Percentiles rank a stretch among this genome's conserved stretches.
These are phyloP conservation scores for Drosophila kepulauana DNA, from an alignment of 1,140 invertebrate species.

Conservation along the genomic window DNA sequence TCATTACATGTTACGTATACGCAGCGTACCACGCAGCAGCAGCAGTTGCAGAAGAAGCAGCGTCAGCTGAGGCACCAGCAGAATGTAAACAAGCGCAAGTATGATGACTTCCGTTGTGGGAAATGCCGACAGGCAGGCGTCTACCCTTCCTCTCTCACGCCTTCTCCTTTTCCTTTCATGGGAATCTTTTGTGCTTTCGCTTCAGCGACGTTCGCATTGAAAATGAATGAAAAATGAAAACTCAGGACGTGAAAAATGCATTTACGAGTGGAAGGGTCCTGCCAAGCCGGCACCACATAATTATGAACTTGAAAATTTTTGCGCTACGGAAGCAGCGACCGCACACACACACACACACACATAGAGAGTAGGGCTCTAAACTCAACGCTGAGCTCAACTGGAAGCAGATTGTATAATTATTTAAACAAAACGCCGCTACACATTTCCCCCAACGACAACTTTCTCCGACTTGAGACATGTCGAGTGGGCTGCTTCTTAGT, in stretches of 20 bases:
- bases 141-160: not conserved
- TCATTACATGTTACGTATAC: constrained; percentile 78
- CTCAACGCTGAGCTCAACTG: constrained; percentile 4
- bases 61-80: constrained; percentile 23
- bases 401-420: constrained; percentile 72
- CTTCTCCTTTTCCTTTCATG: not conserved
- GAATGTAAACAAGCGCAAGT: constrained; percentile 64
- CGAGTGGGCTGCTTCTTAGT: constrained; percentile 52
- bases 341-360: no score
- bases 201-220: constrained; percentile 58
- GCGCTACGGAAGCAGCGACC: constrained; percentile 27
- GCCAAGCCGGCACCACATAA: constrained; percentile 64
- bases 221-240: constrained; percentile 74
- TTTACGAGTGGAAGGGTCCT: constrained; percentile 14
- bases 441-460: constrained; percentile 52
- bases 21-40: constrained; percentile 37
- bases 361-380: constrained; percentile 41
- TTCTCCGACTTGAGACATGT: constrained; percentile 76
- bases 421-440: constrained; percentile 62
- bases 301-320: constrained; percentile 78
- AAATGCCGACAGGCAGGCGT: constrained; percentile 71
- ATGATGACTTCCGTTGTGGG: constrained; percentile 79
- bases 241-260: constrained; percentile 59
- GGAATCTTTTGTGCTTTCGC: constrained; percentile 65
- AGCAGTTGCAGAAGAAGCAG: not conserved